phyloP scores from a whole-genome alignment of 2,113 vertebrate genomes.

The Callithrix jacchus region DNA sequence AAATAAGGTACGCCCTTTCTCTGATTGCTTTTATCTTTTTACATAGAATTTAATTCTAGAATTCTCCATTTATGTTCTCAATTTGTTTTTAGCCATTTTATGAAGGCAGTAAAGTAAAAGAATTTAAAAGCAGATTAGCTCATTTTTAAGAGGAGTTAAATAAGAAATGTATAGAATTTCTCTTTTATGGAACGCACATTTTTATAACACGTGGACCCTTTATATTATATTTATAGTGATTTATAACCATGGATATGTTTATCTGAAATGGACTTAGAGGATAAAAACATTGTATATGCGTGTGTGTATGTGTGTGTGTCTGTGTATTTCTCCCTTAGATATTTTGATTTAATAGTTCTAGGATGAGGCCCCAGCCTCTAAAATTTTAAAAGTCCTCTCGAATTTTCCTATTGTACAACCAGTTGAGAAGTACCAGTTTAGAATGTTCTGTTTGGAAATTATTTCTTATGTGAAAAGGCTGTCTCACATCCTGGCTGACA shows the following conservation, averaged over 20 bases:
- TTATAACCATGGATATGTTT: not conserved
- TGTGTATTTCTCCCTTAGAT: not conserved
- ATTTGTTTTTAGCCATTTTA: constrained; percentile 47
- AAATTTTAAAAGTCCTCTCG: not conserved
- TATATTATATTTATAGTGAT: constrained; percentile 23
- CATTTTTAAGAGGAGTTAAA: constrained; percentile 33
- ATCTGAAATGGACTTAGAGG: not conserved
- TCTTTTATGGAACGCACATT: not conserved
- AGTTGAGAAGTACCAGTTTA: not conserved
- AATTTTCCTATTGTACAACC: not conserved
- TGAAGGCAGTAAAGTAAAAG: not conserved
- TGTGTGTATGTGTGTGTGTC: not conserved
- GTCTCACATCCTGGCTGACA: not conserved
- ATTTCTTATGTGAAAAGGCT: not conserved
- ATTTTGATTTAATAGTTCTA: not conserved
- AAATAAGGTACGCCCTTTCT: not conserved
- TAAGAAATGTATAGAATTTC: not conserved
- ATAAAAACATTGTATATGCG: not conserved
- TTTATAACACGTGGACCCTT: not conserved
- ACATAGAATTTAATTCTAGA: constrained; percentile 17
- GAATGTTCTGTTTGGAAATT: not conserved
- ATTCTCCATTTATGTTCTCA: constrained; percentile 13
- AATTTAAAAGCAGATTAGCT: constrained; percentile 17
- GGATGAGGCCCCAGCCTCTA: not conserved
- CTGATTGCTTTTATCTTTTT: not conserved